phyloP scores from a whole-genome alignment of 2,888 invertebrate genomes.

The Monopis laevigella region DNA sequence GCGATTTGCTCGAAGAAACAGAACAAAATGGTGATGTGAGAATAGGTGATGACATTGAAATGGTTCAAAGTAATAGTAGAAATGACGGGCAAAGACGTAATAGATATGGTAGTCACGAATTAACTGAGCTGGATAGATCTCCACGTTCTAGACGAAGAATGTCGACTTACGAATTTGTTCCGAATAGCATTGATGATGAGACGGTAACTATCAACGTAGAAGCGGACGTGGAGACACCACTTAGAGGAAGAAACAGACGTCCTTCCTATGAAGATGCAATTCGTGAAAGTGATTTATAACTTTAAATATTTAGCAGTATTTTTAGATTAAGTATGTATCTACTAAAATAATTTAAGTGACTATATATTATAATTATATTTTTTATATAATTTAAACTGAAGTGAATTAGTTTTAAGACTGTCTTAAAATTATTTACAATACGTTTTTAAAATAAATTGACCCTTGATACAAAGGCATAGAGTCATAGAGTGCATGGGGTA shows the following conservation, averaged over 20 bases:
- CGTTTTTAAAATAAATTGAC: too few species aligned
- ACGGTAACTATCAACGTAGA: constrained; percentile 37
- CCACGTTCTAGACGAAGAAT: constrained; percentile 50
- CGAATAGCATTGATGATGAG: constrained; percentile 19
- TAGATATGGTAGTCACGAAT: constrained; percentile 55
- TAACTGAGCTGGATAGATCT: constrained; percentile 50
- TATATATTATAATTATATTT: neutral
- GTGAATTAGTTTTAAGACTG: too few species aligned
- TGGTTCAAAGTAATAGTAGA: constrained; percentile 31
- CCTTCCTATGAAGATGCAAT: constrained; percentile 49
- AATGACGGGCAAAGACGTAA: constrained; percentile 32
- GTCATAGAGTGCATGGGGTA: too few species aligned
- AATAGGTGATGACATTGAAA: constrained; percentile 38
- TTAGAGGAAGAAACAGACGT: constrained; percentile 38
- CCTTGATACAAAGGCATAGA: too few species aligned
- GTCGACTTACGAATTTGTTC: constrained; percentile 34
- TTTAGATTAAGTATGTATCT: neutral
- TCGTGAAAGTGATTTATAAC: constrained; percentile 53
- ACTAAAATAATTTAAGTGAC: neutral
- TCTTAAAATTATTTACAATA: too few species aligned
- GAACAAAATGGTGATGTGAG: constrained; percentile 47
- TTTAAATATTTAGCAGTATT: neutral
- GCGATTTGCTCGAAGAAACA: constrained; percentile 56
- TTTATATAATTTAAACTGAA: constrained; percentile 1
- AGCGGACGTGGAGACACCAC: constrained; percentile 38